Percentiles rank a stretch among this genome's conserved stretches.
phyloP scores from a whole-genome alignment of 2,888 invertebrate genomes.

The Drosophila birchii region DNA sequence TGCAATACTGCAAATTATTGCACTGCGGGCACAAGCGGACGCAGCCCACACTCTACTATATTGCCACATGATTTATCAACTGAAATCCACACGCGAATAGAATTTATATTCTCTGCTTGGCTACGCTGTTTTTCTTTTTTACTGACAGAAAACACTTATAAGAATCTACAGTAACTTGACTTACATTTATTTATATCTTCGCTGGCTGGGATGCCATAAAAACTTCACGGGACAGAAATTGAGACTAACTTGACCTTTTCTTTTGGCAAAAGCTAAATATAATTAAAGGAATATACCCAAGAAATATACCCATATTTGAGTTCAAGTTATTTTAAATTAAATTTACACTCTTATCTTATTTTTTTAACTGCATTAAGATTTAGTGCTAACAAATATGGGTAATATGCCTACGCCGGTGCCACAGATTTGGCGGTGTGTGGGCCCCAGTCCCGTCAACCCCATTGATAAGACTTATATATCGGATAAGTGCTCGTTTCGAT shows the following conservation, averaged over 20 bases:
- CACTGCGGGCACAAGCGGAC: slow-evolving; percentile 37
- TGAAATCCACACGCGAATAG: slow-evolving; percentile 69
- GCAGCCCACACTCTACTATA: slow-evolving; percentile 53
- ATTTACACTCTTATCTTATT: not conserved
- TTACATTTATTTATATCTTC: not conserved
- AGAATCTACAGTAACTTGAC: slow-evolving; percentile 4
- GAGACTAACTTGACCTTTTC: not conserved
- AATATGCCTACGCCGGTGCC: slow-evolving; percentile 27
- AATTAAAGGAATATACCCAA: not conserved
- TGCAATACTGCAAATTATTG: slow-evolving; percentile 60
- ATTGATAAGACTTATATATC: slow-evolving; percentile 62
- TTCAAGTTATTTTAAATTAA: not conserved
- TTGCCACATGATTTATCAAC: slow-evolving; percentile 72
- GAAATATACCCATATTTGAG: too few relatives aligned
- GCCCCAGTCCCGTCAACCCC: slow-evolving; percentile 47
- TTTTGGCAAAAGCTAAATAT: not conserved
- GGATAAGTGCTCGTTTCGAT: slow-evolving; percentile 69
- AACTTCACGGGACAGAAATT: not conserved
- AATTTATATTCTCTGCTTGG: slow-evolving; percentile 57
- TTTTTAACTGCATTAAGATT: slow-evolving; percentile 6
- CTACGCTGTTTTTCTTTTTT: not conserved
- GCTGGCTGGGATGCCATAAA: not conserved
- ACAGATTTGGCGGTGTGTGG: slow-evolving; percentile 45
- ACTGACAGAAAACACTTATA: slow-evolving; percentile 9
- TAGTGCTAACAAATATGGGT: slow-evolving; percentile 2